Evolutionary conservation across 2,888 invertebrate species (phyloP).

Genomic region (Plemyria rubiginata): DNA sequence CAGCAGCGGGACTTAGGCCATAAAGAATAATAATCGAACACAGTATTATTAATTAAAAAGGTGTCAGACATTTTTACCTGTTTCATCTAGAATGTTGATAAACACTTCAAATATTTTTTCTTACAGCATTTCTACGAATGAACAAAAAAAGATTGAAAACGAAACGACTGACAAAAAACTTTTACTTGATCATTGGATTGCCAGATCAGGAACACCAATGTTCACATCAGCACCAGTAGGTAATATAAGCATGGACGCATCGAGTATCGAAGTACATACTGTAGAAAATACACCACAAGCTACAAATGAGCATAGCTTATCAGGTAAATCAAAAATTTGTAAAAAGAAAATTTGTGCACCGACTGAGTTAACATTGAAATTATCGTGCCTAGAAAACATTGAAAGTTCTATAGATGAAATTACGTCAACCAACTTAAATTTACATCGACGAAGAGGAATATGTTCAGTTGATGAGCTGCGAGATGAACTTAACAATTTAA

Average conservation of each 20-base stretch:
- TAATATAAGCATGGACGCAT: constrained; percentile 71
- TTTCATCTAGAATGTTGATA: background rate
- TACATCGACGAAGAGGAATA: constrained; percentile 84
- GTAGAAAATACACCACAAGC: constrained; percentile 78
- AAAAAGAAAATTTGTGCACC: constrained; percentile 79
- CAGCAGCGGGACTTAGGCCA: too few relatives aligned
- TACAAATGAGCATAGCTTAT: constrained; percentile 53
- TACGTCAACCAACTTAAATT: constrained; percentile 70
- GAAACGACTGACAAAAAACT: constrained; percentile 81
- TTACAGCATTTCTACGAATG: constrained; percentile 48
- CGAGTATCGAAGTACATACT: constrained; percentile 78
- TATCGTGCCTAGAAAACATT: constrained; percentile 70
- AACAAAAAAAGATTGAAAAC: constrained; percentile 61
- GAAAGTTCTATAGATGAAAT: constrained; percentile 80
- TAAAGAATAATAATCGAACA: too few relatives aligned
- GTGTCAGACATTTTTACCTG: too few relatives aligned
- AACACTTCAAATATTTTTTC: background rate
- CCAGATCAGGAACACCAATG: constrained; percentile 78
- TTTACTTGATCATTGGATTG: constrained; percentile 81
- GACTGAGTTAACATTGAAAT: constrained; percentile 76
- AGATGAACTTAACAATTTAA: constrained; percentile 69
- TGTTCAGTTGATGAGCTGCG: constrained; percentile 83
- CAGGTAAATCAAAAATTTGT: constrained; percentile 52
- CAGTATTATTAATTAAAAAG: too few relatives aligned
- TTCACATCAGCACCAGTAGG: constrained; percentile 78